phyloP scores from a whole-genome alignment of 2,888 invertebrate genomes.

The Mellilla xanthometata region DNA sequence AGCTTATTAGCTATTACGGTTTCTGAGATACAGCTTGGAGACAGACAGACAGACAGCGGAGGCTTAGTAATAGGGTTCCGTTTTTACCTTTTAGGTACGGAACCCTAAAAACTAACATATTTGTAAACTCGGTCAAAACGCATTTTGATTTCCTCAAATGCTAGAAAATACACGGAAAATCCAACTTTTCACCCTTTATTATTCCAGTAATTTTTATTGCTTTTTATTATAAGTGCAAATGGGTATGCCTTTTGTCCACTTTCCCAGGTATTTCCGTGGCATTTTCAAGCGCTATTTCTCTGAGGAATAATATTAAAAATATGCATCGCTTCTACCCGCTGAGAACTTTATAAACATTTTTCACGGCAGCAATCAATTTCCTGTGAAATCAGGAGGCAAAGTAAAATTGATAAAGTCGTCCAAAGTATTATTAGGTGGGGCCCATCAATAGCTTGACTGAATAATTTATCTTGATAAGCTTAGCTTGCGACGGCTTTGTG shows the following conservation, averaged over 20 bases:
- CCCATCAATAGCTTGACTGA: slow-evolving; percentile 44
- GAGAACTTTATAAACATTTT: slow-evolving; percentile 19
- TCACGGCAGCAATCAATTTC: slow-evolving; percentile 25
- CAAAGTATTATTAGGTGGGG: slow-evolving; percentile 34
- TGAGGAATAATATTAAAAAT: slow-evolving; percentile 16
- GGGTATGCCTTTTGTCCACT: slow-evolving; percentile 6
- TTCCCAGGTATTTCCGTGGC: slow-evolving; percentile 2
- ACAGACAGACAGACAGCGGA: too few species aligned
- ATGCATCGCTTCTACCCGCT: slow-evolving; percentile 9
- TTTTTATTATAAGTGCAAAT: slow-evolving; percentile 4
- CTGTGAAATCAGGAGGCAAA: slow-evolving; percentile 32
- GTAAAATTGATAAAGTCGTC: slow-evolving; percentile 38
- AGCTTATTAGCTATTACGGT: too few species aligned
- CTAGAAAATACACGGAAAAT: too few species aligned
- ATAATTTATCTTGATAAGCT: slow-evolving; percentile 49
- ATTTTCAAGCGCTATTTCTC: slow-evolving; percentile 7
- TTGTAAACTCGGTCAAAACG: too few species aligned
- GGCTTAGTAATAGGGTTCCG: too few species aligned
- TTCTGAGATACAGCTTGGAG: too few species aligned
- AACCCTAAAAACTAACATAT: too few species aligned
- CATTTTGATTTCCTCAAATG: too few species aligned
- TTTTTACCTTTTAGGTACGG: too few species aligned
- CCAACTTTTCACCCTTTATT: slow-evolving; percentile 1
- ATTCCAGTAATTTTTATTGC: background rate
- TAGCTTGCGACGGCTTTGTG: slow-evolving; percentile 25